phyloP scores from a whole-genome alignment of 2,888 invertebrate species.

The Pharmacophagus antenor region DNA sequence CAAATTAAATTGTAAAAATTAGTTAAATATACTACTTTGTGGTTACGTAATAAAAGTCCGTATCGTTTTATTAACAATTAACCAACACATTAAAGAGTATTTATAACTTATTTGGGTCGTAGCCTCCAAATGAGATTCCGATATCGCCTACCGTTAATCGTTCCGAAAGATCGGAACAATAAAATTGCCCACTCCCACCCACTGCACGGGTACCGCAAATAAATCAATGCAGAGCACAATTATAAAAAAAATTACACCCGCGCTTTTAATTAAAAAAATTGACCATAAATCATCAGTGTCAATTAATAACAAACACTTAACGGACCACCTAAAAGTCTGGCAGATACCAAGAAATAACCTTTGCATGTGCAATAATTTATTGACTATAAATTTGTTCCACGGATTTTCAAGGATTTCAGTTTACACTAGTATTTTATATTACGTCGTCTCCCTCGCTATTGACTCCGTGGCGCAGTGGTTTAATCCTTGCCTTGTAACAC shows the following conservation, averaged over 20 bases:
- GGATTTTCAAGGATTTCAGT: background rate
- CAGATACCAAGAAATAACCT: background rate
- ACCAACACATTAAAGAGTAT: background rate
- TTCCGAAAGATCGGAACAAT: slow-evolving; percentile 60
- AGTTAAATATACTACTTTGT: too few species aligned
- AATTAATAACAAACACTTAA: slow-evolving; percentile 66
- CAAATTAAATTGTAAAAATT: too few species aligned
- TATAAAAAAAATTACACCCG: slow-evolving; percentile 61
- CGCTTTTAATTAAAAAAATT: slow-evolving; percentile 58
- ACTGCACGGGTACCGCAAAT: slow-evolving; percentile 48
- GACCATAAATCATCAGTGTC: slow-evolving; percentile 63
- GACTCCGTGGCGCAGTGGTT: too few species aligned
- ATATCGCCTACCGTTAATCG: slow-evolving; percentile 46
- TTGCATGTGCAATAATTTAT: background rate
- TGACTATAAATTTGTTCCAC: background rate
- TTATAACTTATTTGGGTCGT: slow-evolving; percentile 13
- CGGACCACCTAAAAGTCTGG: slow-evolving; percentile 58
- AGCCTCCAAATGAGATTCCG: slow-evolving; percentile 21
- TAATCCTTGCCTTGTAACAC: too few species aligned
- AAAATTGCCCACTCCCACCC: slow-evolving; percentile 62
- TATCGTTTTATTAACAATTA: too few species aligned
- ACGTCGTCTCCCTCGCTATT: too few species aligned
- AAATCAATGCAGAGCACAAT: slow-evolving; percentile 73
- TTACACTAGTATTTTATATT: background rate
- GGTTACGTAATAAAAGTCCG: too few species aligned